A percentile compares a stretch with the other conserved stretches of the same genome.
Conservation (phyloP, 2,888 invertebrate genomes). For the Ceriagrion tenellum region DNA sequence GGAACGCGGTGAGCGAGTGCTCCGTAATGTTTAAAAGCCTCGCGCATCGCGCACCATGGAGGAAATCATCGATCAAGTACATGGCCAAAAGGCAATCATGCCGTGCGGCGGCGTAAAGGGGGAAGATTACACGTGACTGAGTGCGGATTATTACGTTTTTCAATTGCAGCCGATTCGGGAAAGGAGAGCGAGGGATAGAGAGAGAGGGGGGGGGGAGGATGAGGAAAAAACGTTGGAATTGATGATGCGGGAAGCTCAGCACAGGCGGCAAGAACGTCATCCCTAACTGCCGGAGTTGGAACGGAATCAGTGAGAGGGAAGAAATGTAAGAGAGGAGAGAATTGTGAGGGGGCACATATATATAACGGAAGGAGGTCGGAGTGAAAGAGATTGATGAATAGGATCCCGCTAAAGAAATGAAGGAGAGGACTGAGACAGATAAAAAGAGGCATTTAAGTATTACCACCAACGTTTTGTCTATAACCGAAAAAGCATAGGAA, state of each 20-base stretch:
- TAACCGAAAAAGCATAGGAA: background rate
- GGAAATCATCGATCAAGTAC: conserved; percentile 22
- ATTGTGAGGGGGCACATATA: background rate
- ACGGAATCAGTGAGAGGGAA: conserved; percentile 22
- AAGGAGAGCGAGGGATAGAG: background rate
- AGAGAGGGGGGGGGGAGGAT: background rate
- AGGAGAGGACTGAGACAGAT: background rate
- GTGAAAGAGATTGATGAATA: conserved; percentile 36
- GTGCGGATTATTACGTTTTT: conserved; percentile 28
- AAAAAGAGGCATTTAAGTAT: background rate
- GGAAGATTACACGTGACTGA: conserved; percentile 22
- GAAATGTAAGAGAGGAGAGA: conserved; percentile 8
- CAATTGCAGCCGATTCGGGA: background rate
- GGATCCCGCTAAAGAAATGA: background rate
- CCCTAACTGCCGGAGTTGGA: background rate
- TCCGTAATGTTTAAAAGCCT: background rate
- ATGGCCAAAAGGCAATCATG: background rate
- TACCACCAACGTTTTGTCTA: background rate
- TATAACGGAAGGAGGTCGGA: background rate
- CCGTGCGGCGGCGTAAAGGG: background rate
- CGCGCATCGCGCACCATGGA: background rate
- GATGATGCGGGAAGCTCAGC: background rate
- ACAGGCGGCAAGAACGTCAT: conserved; percentile 9
- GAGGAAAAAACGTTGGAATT: conserved; percentile 3
- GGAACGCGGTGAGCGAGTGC: background rate